Conservation (phyloP, 1,140 invertebrate species). For the Coptotermes formosanus region DNA sequence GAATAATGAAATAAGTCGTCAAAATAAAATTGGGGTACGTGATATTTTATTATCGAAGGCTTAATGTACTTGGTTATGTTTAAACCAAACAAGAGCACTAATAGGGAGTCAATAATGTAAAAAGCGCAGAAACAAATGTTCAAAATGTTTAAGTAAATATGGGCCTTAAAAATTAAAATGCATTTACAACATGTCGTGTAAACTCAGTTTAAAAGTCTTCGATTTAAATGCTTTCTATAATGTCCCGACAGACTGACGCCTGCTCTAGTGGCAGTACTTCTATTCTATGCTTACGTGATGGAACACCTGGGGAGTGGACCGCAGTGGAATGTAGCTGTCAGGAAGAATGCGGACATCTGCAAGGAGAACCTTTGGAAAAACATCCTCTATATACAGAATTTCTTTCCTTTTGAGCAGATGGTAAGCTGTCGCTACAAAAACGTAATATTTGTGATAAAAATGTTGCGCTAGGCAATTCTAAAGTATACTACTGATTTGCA, state of each 20-base stretch:
- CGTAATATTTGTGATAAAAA: background rate
- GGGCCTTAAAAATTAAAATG: no score
- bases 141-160: no score
- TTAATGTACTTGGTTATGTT: no score
- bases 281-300: constrained; percentile 68
- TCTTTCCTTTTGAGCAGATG: constrained; percentile 69
- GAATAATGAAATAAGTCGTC: no score
- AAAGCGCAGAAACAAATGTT: no score
- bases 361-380: constrained; percentile 69
- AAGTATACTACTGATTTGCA: background rate
- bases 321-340: constrained; percentile 62
- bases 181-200: no score
- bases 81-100: no score
- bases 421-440: constrained; percentile 45
- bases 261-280: constrained; percentile 61
- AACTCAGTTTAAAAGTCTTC: no score
- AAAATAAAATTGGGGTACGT: no score
- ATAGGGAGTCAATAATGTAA: no score
- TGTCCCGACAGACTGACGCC: constrained; percentile 57
- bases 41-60: no score
- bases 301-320: constrained; percentile 67
- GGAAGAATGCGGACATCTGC: constrained; percentile 61
- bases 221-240: no score
- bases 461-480: background rate
- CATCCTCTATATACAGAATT: constrained; percentile 68